phyloP scores from a whole-genome alignment of 37 sponge, comb jelly and placozoan genomes.

The Spongilla lacustris region DNA sequence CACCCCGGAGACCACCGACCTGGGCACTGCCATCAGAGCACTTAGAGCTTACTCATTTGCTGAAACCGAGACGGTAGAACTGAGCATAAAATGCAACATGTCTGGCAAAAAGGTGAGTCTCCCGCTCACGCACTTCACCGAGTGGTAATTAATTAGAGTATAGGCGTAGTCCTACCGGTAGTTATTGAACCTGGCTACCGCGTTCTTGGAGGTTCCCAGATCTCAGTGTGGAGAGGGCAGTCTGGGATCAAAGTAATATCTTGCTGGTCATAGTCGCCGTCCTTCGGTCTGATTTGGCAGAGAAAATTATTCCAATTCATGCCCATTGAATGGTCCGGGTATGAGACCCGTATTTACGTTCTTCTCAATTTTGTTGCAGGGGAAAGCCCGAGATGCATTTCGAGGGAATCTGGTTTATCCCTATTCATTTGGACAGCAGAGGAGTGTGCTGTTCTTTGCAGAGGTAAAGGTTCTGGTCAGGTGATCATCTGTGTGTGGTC shows the following conservation, averaged over 20 bases:
- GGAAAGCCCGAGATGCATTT: conserved; percentile 51
- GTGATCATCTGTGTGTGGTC: too few relatives aligned
- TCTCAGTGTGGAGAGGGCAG: too few relatives aligned
- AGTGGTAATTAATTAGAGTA: background rate
- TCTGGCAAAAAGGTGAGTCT: conserved; percentile 5
- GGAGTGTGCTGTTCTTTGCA: conserved; percentile 52
- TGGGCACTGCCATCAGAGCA: conserved; percentile 50
- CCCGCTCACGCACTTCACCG: too few relatives aligned
- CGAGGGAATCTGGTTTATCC: conserved; percentile 58
- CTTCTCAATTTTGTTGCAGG: background rate
- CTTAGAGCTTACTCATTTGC: conserved; percentile 75
- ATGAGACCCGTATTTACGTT: too few relatives aligned
- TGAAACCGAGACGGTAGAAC: conserved; percentile 63
- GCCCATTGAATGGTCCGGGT: too few relatives aligned
- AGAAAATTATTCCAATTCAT: too few relatives aligned
- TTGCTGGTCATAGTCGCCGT: too few relatives aligned
- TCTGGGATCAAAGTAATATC: too few relatives aligned
- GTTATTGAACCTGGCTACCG: too few relatives aligned
- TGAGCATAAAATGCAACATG: conserved; percentile 32
- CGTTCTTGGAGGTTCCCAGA: too few relatives aligned
- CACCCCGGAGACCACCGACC: background rate
- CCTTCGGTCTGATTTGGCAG: too few relatives aligned
- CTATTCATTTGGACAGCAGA: conserved; percentile 48
- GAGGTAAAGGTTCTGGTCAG: conserved; percentile 25
- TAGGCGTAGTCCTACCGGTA: too few relatives aligned